Evolutionary conservation across 2,113 vertebrate species (phyloP).

Genomic region (Neolamprologus falcicula): DNA sequence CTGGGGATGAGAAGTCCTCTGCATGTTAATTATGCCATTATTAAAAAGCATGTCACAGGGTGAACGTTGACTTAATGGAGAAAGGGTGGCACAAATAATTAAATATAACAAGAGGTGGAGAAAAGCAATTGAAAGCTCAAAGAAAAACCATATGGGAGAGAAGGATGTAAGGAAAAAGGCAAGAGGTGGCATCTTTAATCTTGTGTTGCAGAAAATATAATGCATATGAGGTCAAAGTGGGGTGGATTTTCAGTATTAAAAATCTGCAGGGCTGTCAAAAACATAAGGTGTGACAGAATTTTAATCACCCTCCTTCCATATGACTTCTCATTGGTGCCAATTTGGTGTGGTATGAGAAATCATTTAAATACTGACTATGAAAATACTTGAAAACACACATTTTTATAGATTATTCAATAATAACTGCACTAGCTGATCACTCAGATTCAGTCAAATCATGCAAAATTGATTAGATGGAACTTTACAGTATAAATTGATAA

Average conservation of each 20-base stretch:
- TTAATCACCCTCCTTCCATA: background rate
- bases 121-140: background rate
- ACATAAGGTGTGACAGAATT: background rate
- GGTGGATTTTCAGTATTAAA: background rate
- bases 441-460: background rate
- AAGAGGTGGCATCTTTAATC: background rate
- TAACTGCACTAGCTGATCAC: background rate
- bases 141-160: background rate
- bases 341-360: background rate
- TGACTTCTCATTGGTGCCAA: background rate
- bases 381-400: background rate
- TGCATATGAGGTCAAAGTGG: background rate
- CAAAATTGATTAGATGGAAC: background rate
- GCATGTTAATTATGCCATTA: background rate
- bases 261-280: background rate
- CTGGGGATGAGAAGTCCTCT: background rate
- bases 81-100: background rate
- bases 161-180: background rate
- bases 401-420: background rate
- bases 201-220: background rate
- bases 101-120: background rate
- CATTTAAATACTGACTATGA: background rate
- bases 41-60: background rate
- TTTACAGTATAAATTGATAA: background rate
- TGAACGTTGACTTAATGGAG: background rate